Conservation (phyloP, 2,113 vertebrate species). For the Grus americana region DNA sequence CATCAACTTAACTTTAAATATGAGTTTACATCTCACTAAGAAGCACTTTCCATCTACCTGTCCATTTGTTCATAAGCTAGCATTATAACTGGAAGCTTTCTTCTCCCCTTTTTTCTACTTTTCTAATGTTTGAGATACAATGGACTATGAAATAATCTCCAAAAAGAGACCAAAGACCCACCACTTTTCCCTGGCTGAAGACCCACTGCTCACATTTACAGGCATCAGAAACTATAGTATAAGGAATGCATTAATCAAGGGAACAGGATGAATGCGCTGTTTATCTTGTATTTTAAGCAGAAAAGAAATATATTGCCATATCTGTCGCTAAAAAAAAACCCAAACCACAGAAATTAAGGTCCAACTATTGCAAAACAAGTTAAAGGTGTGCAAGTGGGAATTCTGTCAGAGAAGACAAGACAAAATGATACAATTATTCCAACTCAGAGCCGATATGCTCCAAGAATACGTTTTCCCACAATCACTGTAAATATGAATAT, state of each 20-base stretch:
- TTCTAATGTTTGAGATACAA: neutral
- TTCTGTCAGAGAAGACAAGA: constrained; percentile 15
- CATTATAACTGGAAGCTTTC: neutral
- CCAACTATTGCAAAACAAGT: constrained; percentile 1
- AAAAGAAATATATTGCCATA: neutral
- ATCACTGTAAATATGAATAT: constrained; percentile 65
- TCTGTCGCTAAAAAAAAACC: neutral
- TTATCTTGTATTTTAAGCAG: neutral
- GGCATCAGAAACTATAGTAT: neutral
- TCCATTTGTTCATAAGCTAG: neutral
- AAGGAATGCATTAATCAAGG: neutral
- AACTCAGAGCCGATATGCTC: neutral
- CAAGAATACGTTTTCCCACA: constrained; percentile 1
- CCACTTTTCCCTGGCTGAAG: neutral
- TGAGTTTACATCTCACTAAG: neutral
- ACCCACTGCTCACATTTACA: neutral
- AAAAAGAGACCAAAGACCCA: neutral
- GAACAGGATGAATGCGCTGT: neutral
- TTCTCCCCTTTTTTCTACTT: neutral
- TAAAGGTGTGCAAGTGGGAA: constrained; percentile 5
- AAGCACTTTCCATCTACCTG: neutral
- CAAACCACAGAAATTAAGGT: neutral
- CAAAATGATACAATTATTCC: constrained; percentile 25
- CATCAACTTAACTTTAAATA: neutral
- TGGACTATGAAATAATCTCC: neutral